Evolutionary conservation across 2,113 vertebrate genomes (phyloP).

Genomic region (Irena cyanogastra): DNA sequence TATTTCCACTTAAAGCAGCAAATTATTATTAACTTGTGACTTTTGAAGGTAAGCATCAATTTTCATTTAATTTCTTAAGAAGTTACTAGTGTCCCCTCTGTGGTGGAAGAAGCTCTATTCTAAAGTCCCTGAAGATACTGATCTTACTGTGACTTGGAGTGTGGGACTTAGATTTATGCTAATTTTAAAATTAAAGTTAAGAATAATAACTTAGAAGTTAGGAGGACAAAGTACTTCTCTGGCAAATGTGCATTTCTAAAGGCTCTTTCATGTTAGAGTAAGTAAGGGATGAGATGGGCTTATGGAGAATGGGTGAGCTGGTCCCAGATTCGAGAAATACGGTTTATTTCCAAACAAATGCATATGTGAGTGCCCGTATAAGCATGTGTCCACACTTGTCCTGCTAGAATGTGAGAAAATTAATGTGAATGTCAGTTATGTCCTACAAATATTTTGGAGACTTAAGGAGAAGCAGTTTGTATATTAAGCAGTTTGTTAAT

Average conservation of each 20-base stretch:
- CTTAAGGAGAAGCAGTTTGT: neutral
- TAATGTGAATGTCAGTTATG: neutral
- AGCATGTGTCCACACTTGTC: neutral
- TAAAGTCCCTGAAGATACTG: neutral
- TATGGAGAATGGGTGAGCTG: neutral
- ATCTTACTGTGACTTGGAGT: neutral
- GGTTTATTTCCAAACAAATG: neutral
- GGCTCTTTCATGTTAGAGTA: neutral
- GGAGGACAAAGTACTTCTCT: neutral
- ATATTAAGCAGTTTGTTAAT: neutral
- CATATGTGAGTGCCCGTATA: neutral
- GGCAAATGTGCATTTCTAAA: neutral
- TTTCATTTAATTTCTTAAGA: neutral
- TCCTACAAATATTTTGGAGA: neutral
- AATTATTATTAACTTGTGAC: neutral
- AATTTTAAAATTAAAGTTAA: neutral
- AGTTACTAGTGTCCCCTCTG: neutral
- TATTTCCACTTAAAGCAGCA: neutral
- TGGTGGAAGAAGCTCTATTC: neutral
- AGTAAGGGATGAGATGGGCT: neutral
- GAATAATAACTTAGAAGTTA: neutral
- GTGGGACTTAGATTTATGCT: accelerated
- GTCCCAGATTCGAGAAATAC: neutral
- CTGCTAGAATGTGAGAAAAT: neutral
- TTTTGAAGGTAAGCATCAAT: neutral